Percentiles rank a stretch among this genome's conserved stretches.
Evolutionary conservation across 2,888 invertebrate genomes (phyloP).

Genomic region (Argyresthia goedartella): DNA sequence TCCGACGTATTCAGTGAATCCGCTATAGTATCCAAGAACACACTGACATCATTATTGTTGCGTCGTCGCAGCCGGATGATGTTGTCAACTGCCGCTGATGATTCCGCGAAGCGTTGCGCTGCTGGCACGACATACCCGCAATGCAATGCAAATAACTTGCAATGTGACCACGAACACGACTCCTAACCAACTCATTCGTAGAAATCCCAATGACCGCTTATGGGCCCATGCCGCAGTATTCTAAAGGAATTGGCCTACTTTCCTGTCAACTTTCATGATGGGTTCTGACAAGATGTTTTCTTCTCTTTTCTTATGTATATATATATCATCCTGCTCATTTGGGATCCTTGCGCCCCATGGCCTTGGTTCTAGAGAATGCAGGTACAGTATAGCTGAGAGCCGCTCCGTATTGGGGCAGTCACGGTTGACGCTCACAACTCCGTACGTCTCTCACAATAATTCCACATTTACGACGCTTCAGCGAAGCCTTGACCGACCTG

Average conservation of each 20-base stretch:
- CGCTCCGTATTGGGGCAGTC: constrained; percentile 67
- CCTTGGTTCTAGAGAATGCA: constrained; percentile 66
- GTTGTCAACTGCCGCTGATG: constrained; percentile 27
- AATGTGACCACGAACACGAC: constrained; percentile 26
- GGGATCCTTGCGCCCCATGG: constrained; percentile 57
- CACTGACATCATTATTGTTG: constrained; percentile 55
- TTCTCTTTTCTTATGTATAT: constrained; percentile 6
- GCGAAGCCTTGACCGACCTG: constrained; percentile 4
- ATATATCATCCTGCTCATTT: constrained; percentile 55
- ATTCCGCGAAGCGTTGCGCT: constrained; percentile 42
- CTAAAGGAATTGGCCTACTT: constrained; percentile 39
- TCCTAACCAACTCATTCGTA: constrained; percentile 39
- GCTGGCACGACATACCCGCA: constrained; percentile 6
- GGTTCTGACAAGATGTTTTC: neutral
- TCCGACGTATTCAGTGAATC: constrained; percentile 36
- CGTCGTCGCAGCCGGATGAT: constrained; percentile 38
- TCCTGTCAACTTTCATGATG: constrained; percentile 16
- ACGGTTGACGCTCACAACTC: constrained; percentile 64
- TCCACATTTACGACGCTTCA: neutral
- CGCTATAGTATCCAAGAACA: constrained; percentile 23
- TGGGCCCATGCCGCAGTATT: constrained; percentile 25
- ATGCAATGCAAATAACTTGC: constrained; percentile 26
- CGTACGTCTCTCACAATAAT: constrained; percentile 63
- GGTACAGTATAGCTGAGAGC: constrained; percentile 55
- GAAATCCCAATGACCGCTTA: constrained; percentile 20